phyloP scores from a whole-genome alignment of 2,113 vertebrate genomes.

The Bolborhynchus lineola region DNA sequence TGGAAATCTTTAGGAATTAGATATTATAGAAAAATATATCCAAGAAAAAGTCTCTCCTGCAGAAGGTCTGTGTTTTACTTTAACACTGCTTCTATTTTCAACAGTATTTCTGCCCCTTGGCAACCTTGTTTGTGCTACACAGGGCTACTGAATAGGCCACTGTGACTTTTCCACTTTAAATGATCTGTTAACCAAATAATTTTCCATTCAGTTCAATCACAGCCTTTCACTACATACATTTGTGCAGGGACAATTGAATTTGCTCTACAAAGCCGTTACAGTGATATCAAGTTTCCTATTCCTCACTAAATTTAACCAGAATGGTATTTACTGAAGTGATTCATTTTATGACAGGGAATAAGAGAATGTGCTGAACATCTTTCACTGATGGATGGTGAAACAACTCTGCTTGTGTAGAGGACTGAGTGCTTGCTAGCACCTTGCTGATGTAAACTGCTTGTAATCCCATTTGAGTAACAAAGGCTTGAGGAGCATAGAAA shows the following conservation, averaged over 20 bases:
- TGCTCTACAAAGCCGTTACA: slow-evolving; percentile 4
- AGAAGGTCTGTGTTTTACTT: not conserved
- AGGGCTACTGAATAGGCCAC: not conserved
- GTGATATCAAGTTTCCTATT: not conserved
- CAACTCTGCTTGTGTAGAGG: not conserved
- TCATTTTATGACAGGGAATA: not conserved
- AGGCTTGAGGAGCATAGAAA: fast-evolving
- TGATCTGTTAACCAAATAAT: not conserved
- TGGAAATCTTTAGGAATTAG: not conserved
- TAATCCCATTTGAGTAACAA: not conserved
- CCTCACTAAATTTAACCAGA: not conserved
- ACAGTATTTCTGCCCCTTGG: not conserved
- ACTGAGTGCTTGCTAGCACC: not conserved
- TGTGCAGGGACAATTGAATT: not conserved
- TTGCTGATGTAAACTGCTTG: not conserved
- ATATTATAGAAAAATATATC: not conserved
- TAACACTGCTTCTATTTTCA: not conserved
- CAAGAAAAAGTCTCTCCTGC: not conserved
- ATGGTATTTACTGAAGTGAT: not conserved
- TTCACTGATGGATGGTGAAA: not conserved
- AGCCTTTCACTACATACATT: not conserved
- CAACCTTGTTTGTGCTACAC: not conserved
- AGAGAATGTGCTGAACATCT: not conserved
- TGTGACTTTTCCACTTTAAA: not conserved
- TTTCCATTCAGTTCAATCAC: not conserved